These are phyloP conservation scores for Mormyrus proboscirostris DNA, from an alignment of 2,797 vertebrate species.

Conservation along the genomic window DNA sequence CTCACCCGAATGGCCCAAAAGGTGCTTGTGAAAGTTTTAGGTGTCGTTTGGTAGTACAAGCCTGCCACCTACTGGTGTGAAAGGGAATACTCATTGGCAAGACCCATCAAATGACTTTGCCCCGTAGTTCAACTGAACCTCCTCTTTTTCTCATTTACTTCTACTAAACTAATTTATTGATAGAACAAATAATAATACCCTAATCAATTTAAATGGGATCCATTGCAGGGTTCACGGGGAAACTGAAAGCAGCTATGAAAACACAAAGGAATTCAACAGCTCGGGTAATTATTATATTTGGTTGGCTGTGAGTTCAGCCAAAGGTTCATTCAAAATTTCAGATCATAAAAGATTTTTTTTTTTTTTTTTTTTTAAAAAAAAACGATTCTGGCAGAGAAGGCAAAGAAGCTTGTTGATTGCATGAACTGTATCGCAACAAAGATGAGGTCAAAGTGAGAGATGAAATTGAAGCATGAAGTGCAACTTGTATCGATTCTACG, in stretches of 20 bases:
- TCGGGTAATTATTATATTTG: not conserved
- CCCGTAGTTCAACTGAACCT: not conserved
- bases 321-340: conserved; percentile 55
- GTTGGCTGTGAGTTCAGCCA: conserved; percentile 35
- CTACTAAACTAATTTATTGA: not conserved
- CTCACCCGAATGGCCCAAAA: not conserved
- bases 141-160: not conserved
- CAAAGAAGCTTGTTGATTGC: not conserved
- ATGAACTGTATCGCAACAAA: not conserved
- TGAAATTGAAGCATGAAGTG: not conserved
- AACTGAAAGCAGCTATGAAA: not conserved
- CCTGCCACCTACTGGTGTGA: conserved; percentile 55
- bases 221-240: not conserved
- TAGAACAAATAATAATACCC: not conserved
- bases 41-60: conserved; percentile 29
- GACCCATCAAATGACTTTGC: not conserved
- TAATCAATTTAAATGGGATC: not conserved
- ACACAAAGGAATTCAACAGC: not conserved
- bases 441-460: not conserved
- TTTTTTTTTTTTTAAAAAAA: not conserved
- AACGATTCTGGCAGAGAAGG: not conserved
- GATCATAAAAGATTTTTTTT: not conserved
- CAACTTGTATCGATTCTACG: not conserved
- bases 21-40: not conserved
- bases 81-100: not conserved